These are phyloP conservation scores for Polypedilum pembai DNA, from an alignment of 1,140 invertebrate species.

Conservation along the genomic window DNA sequence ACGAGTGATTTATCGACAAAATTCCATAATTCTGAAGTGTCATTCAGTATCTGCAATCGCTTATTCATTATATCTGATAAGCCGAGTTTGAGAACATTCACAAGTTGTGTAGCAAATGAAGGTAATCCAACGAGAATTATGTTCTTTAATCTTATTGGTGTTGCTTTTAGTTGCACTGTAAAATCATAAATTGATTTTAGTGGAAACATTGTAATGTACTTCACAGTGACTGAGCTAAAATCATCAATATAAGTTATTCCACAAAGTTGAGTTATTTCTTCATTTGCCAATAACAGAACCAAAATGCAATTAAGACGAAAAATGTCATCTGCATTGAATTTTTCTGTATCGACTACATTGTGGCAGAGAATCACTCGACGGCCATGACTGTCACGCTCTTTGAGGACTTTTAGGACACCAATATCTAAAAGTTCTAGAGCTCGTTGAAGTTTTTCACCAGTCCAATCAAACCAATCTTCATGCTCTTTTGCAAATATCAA, in stretches of 20 bases:
- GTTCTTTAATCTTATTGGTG: not conserved
- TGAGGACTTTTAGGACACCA: not conserved
- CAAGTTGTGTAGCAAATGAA: not conserved
- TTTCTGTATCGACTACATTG: not conserved
- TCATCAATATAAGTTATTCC: not conserved
- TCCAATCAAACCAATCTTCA: not conserved
- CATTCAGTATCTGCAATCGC: not conserved
- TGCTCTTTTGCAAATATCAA: not conserved
- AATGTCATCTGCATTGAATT: not conserved
- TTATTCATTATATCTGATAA: not conserved
- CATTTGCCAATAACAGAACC: not conserved
- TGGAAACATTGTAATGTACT: slow-evolving; percentile 1
- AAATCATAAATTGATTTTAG: not conserved
- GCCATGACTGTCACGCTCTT: not conserved
- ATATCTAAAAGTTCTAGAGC: not conserved
- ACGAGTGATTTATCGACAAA: not conserved
- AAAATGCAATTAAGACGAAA: not conserved
- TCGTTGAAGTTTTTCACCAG: not conserved
- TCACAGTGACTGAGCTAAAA: not conserved
- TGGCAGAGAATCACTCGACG: not conserved
- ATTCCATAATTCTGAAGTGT: not conserved
- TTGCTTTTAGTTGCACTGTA: not conserved
- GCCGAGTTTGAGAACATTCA: not conserved
- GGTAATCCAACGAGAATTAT: not conserved
- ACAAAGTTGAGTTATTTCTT: not conserved